phyloP scores from a whole-genome alignment of 2,113 vertebrate genomes.

The Cepphus grylle region DNA sequence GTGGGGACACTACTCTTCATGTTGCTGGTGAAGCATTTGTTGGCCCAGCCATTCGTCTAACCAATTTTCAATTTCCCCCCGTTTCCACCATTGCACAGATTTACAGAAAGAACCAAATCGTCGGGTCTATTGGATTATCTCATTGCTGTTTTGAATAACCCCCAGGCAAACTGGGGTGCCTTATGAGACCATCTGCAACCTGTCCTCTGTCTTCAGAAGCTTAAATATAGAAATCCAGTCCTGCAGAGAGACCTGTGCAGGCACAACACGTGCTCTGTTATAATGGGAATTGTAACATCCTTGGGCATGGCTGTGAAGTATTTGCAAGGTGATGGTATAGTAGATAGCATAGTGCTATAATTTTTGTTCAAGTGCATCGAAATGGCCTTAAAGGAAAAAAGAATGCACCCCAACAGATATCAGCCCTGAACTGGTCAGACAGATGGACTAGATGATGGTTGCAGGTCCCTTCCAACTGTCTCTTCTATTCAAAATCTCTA shows the following conservation, averaged over 20 bases:
- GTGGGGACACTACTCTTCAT: background rate
- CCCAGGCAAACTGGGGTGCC: background rate
- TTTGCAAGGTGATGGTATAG: background rate
- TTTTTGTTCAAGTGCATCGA: background rate
- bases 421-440: background rate
- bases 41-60: background rate
- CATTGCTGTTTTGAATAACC: background rate
- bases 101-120: background rate
- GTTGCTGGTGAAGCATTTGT: background rate
- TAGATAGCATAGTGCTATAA: background rate
- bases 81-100: background rate
- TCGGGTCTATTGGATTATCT: rapidly evolving
- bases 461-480: background rate
- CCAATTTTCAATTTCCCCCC: background rate
- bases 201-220: background rate
- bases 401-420: background rate
- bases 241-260: background rate
- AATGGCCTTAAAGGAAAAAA: background rate
- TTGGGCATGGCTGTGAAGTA: background rate
- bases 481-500: background rate
- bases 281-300: no score
- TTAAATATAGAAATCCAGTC: background rate
- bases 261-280: background rate
- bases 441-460: background rate
- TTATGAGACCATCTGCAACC: background rate